Evolutionary conservation across 1,140 invertebrate genomes (phyloP).

Genomic region (Danaus plexippus): DNA sequence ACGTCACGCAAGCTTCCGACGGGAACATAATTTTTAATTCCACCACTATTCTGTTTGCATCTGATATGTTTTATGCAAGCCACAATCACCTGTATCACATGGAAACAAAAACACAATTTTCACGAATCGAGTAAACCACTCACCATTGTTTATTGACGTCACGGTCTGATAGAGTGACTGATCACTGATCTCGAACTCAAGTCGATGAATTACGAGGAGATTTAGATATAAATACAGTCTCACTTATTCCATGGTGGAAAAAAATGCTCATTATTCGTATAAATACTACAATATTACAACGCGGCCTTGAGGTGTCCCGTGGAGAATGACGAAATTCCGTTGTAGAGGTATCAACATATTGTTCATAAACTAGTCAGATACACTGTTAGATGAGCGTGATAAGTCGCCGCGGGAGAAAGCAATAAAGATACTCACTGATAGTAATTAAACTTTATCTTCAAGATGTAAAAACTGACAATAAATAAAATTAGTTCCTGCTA

Average conservation of each 20-base stretch:
- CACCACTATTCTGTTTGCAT: conserved; percentile 23
- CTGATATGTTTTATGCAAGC: conserved; percentile 11
- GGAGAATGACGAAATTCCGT: conserved; percentile 30
- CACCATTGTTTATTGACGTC: conserved; percentile 36
- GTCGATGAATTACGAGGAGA: conserved; percentile 25
- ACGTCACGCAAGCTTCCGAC: conserved; percentile 63
- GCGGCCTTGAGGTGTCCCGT: conserved; percentile 27
- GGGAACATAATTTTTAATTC: conserved; percentile 52
- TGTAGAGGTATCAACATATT: conserved; percentile 36
- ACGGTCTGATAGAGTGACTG: conserved; percentile 47
- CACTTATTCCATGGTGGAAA: background rate
- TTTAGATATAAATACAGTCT: conserved; percentile 14
- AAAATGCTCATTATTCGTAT: conserved; percentile 8
- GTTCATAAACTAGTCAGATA: conserved; percentile 33
- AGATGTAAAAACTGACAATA: conserved; percentile 22
- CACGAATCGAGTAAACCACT: conserved; percentile 12
- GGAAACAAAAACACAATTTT: conserved; percentile 5
- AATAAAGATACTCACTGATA: conserved; percentile 42
- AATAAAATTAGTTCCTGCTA: conserved; percentile 21
- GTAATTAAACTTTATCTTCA: conserved; percentile 45
- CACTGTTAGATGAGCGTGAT: conserved; percentile 31
- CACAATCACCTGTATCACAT: conserved; percentile 21
- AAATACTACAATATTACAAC: conserved; percentile 7
- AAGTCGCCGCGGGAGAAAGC: conserved; percentile 38
- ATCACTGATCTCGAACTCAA: conserved; percentile 29